These are phyloP conservation scores for Caenorhabditis drosophilae DNA, from an alignment of 2,888 invertebrate genomes.

Conservation along the genomic window DNA sequence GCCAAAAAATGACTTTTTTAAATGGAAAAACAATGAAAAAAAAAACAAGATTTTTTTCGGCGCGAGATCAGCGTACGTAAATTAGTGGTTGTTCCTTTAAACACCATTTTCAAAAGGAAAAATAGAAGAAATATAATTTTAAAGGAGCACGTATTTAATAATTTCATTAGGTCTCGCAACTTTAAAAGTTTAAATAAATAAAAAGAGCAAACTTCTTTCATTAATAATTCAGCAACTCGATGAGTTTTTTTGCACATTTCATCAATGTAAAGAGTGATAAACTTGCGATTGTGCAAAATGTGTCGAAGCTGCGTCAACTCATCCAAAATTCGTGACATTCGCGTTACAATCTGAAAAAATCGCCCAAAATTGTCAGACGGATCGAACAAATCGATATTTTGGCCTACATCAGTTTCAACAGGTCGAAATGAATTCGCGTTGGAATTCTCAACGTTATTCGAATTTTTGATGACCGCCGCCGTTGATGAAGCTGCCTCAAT, in stretches of 20 bases:
- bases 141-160: too few species aligned
- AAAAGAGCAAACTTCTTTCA: neutral
- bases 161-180: neutral
- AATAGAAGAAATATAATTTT: too few species aligned
- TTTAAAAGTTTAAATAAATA: neutral
- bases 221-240: neutral
- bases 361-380: too few species aligned
- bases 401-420: neutral
- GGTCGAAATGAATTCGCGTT: neutral
- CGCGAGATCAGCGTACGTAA: too few species aligned
- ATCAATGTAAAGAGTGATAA: neutral
- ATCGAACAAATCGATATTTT: too few species aligned
- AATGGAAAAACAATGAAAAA: too few species aligned
- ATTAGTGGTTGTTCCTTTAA: too few species aligned
- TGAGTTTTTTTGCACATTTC: neutral
- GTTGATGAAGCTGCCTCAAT: neutral
- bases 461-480: neutral
- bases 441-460: too few species aligned
- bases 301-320: neutral
- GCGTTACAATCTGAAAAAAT: neutral
- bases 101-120: too few species aligned
- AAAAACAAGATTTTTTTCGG: too few species aligned
- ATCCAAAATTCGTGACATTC: neutral
- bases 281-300: neutral
- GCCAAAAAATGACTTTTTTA: too few species aligned